These are phyloP conservation scores for Tamias sibiricus DNA, from an alignment of 2,113 vertebrate genomes.

Conservation along the genomic window DNA sequence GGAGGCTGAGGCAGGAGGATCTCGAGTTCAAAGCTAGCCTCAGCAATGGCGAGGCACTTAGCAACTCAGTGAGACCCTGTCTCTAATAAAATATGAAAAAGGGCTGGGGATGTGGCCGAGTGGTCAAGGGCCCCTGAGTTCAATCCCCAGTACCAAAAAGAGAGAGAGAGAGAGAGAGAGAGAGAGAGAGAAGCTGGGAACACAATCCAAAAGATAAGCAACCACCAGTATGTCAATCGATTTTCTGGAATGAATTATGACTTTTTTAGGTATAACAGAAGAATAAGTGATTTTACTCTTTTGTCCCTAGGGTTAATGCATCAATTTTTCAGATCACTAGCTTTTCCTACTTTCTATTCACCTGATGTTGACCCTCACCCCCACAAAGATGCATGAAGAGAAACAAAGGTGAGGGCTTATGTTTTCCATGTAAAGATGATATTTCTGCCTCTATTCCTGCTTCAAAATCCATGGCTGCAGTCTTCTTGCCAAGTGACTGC, in stretches of 20 bases:
- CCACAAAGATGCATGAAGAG: neutral
- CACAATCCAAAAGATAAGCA: neutral
- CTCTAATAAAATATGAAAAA: no score
- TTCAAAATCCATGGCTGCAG: constrained; percentile 19
- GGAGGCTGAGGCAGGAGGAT: no score
- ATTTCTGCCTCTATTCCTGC: neutral
- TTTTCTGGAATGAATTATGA: neutral
- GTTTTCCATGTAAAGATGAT: neutral
- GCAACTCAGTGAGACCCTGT: no score
- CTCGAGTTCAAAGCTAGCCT: no score
- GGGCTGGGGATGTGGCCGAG: no score
- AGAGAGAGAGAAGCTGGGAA: neutral
- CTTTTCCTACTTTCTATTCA: neutral
- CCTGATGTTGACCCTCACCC: neutral
- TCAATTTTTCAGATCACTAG: neutral
- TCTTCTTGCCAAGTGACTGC: neutral
- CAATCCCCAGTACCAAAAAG: no score
- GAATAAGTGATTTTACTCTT: neutral
- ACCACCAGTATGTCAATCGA: neutral
- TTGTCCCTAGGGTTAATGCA: neutral
- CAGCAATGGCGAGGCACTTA: no score
- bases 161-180: no score
- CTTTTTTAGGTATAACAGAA: neutral
- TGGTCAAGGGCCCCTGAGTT: no score
- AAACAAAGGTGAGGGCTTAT: neutral